phyloP scores from a whole-genome alignment of 2,888 invertebrate genomes.

The Troides helena region DNA sequence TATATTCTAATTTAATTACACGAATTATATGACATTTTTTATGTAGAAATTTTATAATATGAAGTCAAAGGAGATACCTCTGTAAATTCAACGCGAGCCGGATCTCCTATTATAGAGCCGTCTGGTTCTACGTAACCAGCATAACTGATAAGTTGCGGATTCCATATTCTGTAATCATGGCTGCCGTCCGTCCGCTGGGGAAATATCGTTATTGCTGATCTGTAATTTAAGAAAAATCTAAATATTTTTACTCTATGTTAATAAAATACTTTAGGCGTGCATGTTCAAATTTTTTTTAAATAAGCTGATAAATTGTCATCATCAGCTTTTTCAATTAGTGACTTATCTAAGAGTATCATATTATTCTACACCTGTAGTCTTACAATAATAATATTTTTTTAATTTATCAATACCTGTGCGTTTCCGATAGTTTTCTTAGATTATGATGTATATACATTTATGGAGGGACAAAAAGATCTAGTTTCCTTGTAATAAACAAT shows the following conservation, averaged over 20 bases:
- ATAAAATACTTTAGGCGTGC: no score
- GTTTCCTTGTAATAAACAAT: no score
- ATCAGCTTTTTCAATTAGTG: no score
- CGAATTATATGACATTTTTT: background rate
- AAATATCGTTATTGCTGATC: constrained; percentile 97
- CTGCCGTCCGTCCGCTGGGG: constrained; percentile 94
- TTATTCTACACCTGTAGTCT: no score
- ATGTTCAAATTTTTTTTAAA: no score
- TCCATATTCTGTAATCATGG: constrained; percentile 96
- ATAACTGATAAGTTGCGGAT: constrained; percentile 92
- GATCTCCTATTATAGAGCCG: constrained; percentile 92
- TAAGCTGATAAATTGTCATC: no score
- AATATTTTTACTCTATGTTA: background rate
- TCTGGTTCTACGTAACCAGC: constrained; percentile 94
- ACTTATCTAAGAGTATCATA: no score
- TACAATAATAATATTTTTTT: no score
- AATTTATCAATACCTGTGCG: no score
- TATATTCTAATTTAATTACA: background rate
- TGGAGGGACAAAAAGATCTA: no score
- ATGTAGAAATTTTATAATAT: background rate
- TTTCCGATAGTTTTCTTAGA: no score
- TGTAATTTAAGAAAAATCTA: constrained; percentile 55
- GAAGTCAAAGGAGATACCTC: constrained; percentile 81
- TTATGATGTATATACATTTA: no score
- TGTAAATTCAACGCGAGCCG: constrained; percentile 92